phyloP scores from a whole-genome alignment of 1,140 invertebrate genomes.

The Pinna nobilis region DNA sequence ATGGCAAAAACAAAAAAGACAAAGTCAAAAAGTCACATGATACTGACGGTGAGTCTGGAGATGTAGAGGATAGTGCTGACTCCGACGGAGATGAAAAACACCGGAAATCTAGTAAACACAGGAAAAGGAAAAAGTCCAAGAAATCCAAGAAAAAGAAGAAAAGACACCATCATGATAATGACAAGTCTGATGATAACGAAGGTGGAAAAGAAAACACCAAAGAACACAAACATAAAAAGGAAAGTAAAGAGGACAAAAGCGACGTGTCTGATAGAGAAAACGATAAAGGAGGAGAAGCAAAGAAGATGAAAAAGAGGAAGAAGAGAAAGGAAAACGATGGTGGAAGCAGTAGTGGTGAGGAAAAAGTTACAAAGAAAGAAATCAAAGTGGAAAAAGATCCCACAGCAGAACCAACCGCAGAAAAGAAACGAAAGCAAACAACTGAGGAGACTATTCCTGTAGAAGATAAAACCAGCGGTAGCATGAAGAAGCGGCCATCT shows the following conservation, averaged over 20 bases:
- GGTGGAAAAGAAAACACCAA: constrained; percentile 6
- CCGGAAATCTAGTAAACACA: constrained; percentile 34
- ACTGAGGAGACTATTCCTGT: constrained; percentile 28
- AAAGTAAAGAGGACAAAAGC: constrained; percentile 33
- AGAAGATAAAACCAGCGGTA: neutral
- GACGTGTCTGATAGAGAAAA: no score
- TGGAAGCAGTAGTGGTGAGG: constrained; percentile 38
- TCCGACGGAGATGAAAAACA: constrained; percentile 38
- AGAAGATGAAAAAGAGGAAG: constrained; percentile 3
- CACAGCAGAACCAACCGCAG: constrained; percentile 14
- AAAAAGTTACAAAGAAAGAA: constrained; percentile 16
- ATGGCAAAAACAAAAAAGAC: constrained; percentile 40
- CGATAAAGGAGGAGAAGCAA: neutral
- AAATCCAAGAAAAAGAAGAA: constrained; percentile 46
- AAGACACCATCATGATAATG: constrained; percentile 34
- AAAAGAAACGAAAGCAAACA: constrained; percentile 24
- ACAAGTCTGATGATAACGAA: constrained; percentile 29
- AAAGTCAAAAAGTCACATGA: constrained; percentile 47
- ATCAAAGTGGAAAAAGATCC: constrained; percentile 12
- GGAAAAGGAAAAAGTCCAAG: constrained; percentile 43
- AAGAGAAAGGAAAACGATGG: constrained; percentile 38
- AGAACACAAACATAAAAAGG: constrained; percentile 27
- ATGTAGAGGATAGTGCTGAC: constrained; percentile 41
- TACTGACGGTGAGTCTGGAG: constrained; percentile 33
- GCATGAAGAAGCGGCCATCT: constrained; percentile 16